Conservation (phyloP, 2,888 invertebrate species). For the Netelia fuscicornis region DNA sequence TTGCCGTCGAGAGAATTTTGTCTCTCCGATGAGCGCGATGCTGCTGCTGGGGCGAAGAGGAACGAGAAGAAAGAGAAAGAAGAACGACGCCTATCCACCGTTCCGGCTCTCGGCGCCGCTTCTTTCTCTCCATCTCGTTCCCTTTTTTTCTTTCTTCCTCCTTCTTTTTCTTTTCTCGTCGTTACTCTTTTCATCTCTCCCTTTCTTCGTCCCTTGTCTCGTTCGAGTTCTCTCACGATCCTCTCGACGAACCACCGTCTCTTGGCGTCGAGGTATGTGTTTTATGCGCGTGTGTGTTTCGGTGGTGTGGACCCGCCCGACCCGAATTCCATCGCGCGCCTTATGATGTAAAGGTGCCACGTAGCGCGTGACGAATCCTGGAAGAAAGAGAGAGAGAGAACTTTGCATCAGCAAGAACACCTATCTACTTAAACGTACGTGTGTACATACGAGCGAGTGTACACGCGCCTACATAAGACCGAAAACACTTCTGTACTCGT, state of each 20-base stretch:
- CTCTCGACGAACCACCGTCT: conserved; percentile 30
- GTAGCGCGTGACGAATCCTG: conserved; percentile 66
- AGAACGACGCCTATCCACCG: conserved; percentile 61
- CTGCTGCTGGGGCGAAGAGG: not conserved
- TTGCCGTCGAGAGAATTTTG: conserved; percentile 55
- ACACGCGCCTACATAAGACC: too few species aligned
- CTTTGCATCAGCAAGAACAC: not conserved
- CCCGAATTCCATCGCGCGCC: conserved; percentile 78
- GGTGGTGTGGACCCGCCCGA: conserved; percentile 75
- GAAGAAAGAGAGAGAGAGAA: not conserved
- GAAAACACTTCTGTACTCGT: too few species aligned
- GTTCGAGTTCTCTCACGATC: conserved; percentile 67
- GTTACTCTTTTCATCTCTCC: conserved; percentile 25
- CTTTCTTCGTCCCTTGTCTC: conserved; percentile 24
- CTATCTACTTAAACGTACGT: not conserved
- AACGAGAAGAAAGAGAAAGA: conserved; percentile 8
- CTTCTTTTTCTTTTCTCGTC: conserved; percentile 9
- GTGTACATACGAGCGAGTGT: not conserved
- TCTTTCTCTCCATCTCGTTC: conserved; percentile 45
- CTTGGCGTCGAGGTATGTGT: conserved; percentile 44
- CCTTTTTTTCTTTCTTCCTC: conserved; percentile 17
- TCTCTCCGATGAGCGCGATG: conserved; percentile 37
- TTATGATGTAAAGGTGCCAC: conserved; percentile 43
- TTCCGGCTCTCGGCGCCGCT: conserved; percentile 69
- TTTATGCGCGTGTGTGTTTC: conserved; percentile 3